Conservation (phyloP, 2,888 invertebrate genomes). For the Polyploca ridens region DNA sequence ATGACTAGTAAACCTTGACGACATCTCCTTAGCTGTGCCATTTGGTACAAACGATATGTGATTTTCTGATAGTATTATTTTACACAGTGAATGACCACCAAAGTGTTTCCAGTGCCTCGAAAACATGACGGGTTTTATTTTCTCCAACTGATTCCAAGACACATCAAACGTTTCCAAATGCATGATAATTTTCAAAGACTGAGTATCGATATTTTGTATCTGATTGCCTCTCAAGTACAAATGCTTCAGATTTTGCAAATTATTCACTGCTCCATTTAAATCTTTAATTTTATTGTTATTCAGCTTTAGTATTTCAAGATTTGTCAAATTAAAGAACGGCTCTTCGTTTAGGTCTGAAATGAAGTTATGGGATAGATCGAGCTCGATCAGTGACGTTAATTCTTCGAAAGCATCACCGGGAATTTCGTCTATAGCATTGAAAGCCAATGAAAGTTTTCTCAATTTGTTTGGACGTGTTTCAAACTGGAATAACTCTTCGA, state of each 20-base stretch:
- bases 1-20: slow-evolving; percentile 44
- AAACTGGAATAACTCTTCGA: slow-evolving; percentile 62
- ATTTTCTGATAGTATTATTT: slow-evolving; percentile 68
- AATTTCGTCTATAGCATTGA: slow-evolving; percentile 57
- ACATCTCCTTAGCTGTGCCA: slow-evolving; percentile 49
- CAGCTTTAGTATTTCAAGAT: slow-evolving; percentile 55
- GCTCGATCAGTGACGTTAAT: slow-evolving; percentile 55
- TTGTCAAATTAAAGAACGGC: slow-evolving; percentile 65
- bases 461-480: slow-evolving; percentile 57
- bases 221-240: slow-evolving; percentile 63
- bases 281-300: slow-evolving; percentile 68
- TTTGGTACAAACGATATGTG: slow-evolving; percentile 59
- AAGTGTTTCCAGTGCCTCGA: slow-evolving; percentile 71
- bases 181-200: slow-evolving; percentile 63
- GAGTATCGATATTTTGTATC: slow-evolving; percentile 59
- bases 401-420: slow-evolving; percentile 56
- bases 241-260: slow-evolving; percentile 61
- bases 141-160: slow-evolving; percentile 62
- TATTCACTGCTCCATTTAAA: slow-evolving; percentile 71
- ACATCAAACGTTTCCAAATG: slow-evolving; percentile 74
- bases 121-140: slow-evolving; percentile 60
- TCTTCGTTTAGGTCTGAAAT: slow-evolving; percentile 62
- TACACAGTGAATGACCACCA: slow-evolving; percentile 55
- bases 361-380: slow-evolving; percentile 66
- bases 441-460: slow-evolving; percentile 51